Conservation (phyloP, 2,888 invertebrate species). For the Alcis repandata region DNA sequence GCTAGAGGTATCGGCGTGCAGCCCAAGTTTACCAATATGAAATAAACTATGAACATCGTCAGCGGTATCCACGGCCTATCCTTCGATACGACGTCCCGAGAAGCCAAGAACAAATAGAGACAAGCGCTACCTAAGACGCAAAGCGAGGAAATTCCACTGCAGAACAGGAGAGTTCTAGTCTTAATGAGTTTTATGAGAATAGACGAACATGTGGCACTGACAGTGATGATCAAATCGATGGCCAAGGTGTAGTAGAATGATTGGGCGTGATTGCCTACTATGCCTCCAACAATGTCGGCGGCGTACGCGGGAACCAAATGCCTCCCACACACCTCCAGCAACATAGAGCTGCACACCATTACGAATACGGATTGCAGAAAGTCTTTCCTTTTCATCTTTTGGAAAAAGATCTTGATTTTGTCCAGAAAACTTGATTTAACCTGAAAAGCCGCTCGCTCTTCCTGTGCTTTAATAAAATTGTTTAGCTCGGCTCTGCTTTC, state of each 20-base stretch:
- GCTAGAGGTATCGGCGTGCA: conserved; percentile 69
- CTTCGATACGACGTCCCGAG: conserved; percentile 8
- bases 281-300: conserved; percentile 53
- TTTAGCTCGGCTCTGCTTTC: conserved; percentile 52
- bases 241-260: conserved; percentile 54
- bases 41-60: conserved; percentile 18
- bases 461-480: conserved; percentile 55
- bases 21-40: conserved; percentile 60
- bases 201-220: conserved; percentile 46
- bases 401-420: conserved; percentile 4
- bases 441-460: conserved; percentile 37
- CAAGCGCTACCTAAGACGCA: conserved; percentile 48
- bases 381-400: conserved; percentile 46
- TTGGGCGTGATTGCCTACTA: conserved; percentile 44
- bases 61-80: conserved; percentile 10
- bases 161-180: conserved; percentile 56
- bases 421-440: background rate
- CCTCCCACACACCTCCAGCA: conserved; percentile 56
- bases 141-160: conserved; percentile 51
- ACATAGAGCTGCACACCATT: conserved; percentile 45
- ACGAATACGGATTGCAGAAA: conserved; percentile 53
- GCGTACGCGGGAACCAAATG: conserved; percentile 60
- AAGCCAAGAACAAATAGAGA: conserved; percentile 44
- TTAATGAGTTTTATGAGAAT: conserved; percentile 47
- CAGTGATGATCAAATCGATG: conserved; percentile 54